phyloP scores from a whole-genome alignment of 2,888 invertebrate genomes.

The Malthinus flaveolus region DNA sequence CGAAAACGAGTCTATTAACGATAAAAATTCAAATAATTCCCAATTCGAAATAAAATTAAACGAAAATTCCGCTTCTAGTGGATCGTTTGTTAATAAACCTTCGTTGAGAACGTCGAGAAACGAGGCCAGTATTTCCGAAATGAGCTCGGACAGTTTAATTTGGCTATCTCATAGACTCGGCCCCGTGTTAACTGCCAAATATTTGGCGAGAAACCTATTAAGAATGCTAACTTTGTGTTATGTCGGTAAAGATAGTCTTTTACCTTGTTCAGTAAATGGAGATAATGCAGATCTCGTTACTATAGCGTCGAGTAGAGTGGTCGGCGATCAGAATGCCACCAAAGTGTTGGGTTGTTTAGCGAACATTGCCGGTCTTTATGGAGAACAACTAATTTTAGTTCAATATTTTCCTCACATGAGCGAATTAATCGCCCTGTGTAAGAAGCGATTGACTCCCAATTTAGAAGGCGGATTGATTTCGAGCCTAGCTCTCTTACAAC shows the following conservation, averaged over 20 bases:
- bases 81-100: slow-evolving; percentile 2
- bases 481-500: slow-evolving; percentile 77
- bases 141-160: slow-evolving; percentile 84
- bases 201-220: slow-evolving; percentile 87
- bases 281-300: slow-evolving; percentile 61
- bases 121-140: slow-evolving; percentile 72
- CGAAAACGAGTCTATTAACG: slow-evolving; percentile 49
- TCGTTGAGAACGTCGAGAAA: slow-evolving; percentile 27
- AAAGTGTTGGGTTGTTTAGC: slow-evolving; percentile 91
- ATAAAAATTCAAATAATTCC: slow-evolving; percentile 28
- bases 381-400: slow-evolving; percentile 82
- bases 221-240: slow-evolving; percentile 95
- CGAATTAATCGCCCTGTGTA: slow-evolving; percentile 80
- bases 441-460: slow-evolving; percentile 77
- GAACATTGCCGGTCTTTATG: slow-evolving; percentile 85
- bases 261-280: slow-evolving; percentile 50
- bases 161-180: slow-evolving; percentile 94
- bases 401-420: slow-evolving; percentile 91
- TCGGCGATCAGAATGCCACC: slow-evolving; percentile 79
- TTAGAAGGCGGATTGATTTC: slow-evolving; percentile 89
- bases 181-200: slow-evolving; percentile 89
- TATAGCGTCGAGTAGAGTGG: slow-evolving; percentile 66
- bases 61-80: slow-evolving; percentile 21
- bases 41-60: slow-evolving; percentile 24
- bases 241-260: slow-evolving; percentile 78